Percentiles rank a stretch among this genome's conserved stretches.
phyloP scores from a whole-genome alignment of 92 coral and sea anemone genomes.

The Epizoanthus ramosus region DNA sequence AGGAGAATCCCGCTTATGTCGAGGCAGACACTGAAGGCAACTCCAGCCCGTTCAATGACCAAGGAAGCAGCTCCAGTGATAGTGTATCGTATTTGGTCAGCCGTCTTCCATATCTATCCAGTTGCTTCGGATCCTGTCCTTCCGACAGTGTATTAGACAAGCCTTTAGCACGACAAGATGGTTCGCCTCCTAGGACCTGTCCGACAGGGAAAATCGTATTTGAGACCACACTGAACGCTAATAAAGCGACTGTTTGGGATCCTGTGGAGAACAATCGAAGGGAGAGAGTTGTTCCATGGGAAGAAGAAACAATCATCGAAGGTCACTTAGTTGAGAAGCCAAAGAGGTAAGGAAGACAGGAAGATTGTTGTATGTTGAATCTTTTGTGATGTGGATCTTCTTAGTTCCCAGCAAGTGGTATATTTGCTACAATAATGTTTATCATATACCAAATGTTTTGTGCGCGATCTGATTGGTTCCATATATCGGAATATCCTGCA shows the following conservation, averaged over 20 bases:
- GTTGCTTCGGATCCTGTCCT: background rate
- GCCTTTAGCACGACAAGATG: background rate
- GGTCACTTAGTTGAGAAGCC: slow-evolving; percentile 2
- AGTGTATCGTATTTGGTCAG: background rate
- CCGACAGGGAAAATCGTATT: background rate
- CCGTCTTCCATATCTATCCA: background rate
- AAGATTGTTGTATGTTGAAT: too few relatives aligned
- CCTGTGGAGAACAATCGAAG: background rate
- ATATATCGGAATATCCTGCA: too few relatives aligned
- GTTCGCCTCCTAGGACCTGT: background rate
- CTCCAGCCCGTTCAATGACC: background rate
- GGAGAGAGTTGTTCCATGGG: background rate
- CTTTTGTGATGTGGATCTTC: background rate
- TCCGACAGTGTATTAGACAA: background rate
- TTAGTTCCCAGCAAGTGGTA: background rate
- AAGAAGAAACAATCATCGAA: background rate
- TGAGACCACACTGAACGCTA: background rate
- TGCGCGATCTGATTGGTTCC: too few relatives aligned
- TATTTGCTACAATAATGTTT: too few relatives aligned
- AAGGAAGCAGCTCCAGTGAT: background rate
- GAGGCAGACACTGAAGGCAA: background rate
- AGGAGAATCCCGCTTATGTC: background rate
- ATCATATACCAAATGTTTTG: too few relatives aligned
- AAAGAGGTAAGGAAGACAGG: background rate
- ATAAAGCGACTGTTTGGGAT: background rate